Conservation (phyloP, 1,140 invertebrate species). For the Himalopsyche phryganea region DNA sequence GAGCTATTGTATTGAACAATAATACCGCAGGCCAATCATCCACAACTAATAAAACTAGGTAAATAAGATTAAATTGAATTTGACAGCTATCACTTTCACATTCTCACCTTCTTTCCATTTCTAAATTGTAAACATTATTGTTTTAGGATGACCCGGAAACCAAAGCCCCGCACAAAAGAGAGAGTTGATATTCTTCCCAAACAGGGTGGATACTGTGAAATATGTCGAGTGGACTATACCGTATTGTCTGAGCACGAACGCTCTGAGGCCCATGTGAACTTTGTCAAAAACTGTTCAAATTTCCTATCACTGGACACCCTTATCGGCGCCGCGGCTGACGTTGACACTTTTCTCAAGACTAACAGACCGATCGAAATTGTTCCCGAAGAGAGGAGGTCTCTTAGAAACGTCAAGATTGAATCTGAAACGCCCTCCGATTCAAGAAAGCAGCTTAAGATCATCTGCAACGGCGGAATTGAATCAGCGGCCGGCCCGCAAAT, state of each 20-base stretch:
- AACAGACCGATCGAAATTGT: constrained; percentile 34
- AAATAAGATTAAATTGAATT: neutral
- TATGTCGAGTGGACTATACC: constrained; percentile 68
- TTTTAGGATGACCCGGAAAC: constrained; percentile 62
- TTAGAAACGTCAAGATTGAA: constrained; percentile 38
- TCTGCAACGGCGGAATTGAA: constrained; percentile 44
- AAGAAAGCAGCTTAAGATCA: constrained; percentile 16
- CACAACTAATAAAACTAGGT: neutral
- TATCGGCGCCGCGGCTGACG: constrained; percentile 59
- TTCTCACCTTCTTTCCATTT: no score
- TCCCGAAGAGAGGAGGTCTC: constrained; percentile 40
- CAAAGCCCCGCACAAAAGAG: constrained; percentile 57
- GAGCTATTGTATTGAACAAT: neutral
- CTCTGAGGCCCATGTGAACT: constrained; percentile 67
- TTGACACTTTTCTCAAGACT: constrained; percentile 60
- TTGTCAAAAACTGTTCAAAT: constrained; percentile 67
- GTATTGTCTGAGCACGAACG: constrained; percentile 64
- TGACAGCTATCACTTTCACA: no score
- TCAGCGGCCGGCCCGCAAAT: constrained; percentile 13
- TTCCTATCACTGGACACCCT: constrained; percentile 66
- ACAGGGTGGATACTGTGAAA: constrained; percentile 65
- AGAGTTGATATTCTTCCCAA: constrained; percentile 20
- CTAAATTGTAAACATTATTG: no score
- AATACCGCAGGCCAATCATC: neutral
- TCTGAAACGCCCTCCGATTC: constrained; percentile 4